These are phyloP conservation scores for Eumacrocentrus americanus DNA, from an alignment of 2,888 invertebrate species.

Conservation along the genomic window DNA sequence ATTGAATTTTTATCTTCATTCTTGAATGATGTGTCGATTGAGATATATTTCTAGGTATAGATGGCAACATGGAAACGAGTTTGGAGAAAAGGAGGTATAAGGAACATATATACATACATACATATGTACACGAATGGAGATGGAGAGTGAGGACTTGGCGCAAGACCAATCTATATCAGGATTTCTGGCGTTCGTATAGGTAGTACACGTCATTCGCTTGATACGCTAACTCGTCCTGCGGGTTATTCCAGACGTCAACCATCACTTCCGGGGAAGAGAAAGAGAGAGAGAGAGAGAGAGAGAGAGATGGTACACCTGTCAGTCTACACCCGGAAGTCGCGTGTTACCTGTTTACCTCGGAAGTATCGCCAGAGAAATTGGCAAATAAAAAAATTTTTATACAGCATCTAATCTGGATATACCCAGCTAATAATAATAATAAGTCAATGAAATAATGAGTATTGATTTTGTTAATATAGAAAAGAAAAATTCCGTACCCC, in stretches of 20 bases:
- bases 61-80: not conserved
- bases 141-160: constrained; percentile 43
- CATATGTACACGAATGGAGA: not conserved
- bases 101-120: not conserved
- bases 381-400: not conserved
- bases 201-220: constrained; percentile 20
- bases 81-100: not conserved
- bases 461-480: not conserved
- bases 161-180: constrained; percentile 53
- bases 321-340: constrained; percentile 32
- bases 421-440: no score
- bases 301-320: constrained; percentile 41
- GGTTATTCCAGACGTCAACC: constrained; percentile 51
- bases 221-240: constrained; percentile 44
- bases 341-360: not conserved
- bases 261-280: constrained; percentile 43
- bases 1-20: constrained; percentile 22
- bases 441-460: not conserved
- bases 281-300: constrained; percentile 21
- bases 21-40: constrained; percentile 21
- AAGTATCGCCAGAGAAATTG: not conserved
- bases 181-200: constrained; percentile 25
- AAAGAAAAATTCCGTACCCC: not conserved
- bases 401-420: no score
- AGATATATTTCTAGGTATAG: constrained; percentile 15